A percentile compares a stretch with the other conserved stretches of the same genome.
phyloP scores from a whole-genome alignment of 2,113 vertebrate species.

The Phyllostomus hastatus region DNA sequence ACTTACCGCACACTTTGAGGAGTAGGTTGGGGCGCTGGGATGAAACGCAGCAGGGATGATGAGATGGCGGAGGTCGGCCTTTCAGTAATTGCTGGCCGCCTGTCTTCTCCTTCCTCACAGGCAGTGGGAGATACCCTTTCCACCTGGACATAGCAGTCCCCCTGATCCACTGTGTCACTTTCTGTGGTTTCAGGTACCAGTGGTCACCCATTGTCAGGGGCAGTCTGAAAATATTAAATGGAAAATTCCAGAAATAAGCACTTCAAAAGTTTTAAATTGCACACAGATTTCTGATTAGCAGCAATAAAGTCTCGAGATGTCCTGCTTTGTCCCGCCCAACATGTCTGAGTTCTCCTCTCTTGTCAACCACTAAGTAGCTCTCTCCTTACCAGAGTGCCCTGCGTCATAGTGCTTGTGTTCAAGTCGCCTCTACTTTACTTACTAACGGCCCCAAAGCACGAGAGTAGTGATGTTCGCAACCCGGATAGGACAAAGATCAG shows the following conservation, averaged over 20 bases:
- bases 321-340: background rate
- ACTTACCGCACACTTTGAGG: background rate
- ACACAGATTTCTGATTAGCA: background rate
- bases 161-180: background rate
- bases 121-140: too few relatives aligned
- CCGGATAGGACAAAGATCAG: background rate
- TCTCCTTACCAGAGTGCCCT: background rate
- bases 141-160: background rate
- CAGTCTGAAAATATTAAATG: background rate
- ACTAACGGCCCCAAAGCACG: background rate
- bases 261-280: background rate
- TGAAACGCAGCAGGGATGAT: background rate
- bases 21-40: too few relatives aligned
- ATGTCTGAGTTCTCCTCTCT: background rate
- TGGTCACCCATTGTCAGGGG: background rate
- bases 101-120: too few relatives aligned
- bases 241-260: background rate
- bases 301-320: background rate
- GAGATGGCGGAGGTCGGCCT: background rate
- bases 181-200: background rate
- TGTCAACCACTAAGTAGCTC: background rate
- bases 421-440: background rate
- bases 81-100: fast-evolving
- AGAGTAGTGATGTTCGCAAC: background rate
- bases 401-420: background rate